phyloP scores from a whole-genome alignment of 2,888 invertebrate genomes.

The Nemapogon koenigi region DNA sequence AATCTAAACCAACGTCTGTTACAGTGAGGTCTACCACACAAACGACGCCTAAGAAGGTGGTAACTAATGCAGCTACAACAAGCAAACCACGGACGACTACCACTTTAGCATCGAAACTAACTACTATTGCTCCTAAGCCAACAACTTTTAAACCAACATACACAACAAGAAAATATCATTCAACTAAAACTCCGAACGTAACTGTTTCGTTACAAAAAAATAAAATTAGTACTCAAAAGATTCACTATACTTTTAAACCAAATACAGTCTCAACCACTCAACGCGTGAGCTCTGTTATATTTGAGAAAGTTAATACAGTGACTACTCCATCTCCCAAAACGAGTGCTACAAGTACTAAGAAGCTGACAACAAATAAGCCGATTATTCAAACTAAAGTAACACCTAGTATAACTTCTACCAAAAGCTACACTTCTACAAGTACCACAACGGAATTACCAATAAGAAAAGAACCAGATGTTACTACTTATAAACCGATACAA shows the following conservation, averaged over 20 bases:
- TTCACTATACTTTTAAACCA: slow-evolving; percentile 18
- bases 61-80: slow-evolving; percentile 19
- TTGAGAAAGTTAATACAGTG: slow-evolving; percentile 16
- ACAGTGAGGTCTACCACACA: slow-evolving; percentile 13
- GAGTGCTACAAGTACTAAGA: background rate
- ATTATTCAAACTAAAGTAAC: slow-evolving; percentile 5
- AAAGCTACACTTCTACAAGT: slow-evolving; percentile 16
- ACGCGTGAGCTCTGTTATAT: slow-evolving; percentile 20
- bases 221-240: slow-evolving; percentile 16
- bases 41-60: slow-evolving; percentile 20
- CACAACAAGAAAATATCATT: slow-evolving; percentile 6
- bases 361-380: slow-evolving; percentile 6
- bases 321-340: slow-evolving; percentile 9
- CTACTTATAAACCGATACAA: slow-evolving; percentile 18
- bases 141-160: slow-evolving; percentile 17
- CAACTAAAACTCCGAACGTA: slow-evolving; percentile 20
- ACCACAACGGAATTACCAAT: slow-evolving; percentile 11
- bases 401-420: slow-evolving; percentile 7
- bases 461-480: slow-evolving; percentile 13
- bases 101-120: slow-evolving; percentile 16
- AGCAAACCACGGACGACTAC: slow-evolving; percentile 19
- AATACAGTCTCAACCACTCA: slow-evolving; percentile 24
- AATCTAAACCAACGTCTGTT: background rate
- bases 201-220: slow-evolving; percentile 13
- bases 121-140: slow-evolving; percentile 18